A percentile compares a stretch with the other conserved stretches of the same genome.
These are phyloP conservation scores for Pyxicephalus adspersus DNA, from an alignment of 2,113 vertebrate species.

Conservation along the genomic window DNA sequence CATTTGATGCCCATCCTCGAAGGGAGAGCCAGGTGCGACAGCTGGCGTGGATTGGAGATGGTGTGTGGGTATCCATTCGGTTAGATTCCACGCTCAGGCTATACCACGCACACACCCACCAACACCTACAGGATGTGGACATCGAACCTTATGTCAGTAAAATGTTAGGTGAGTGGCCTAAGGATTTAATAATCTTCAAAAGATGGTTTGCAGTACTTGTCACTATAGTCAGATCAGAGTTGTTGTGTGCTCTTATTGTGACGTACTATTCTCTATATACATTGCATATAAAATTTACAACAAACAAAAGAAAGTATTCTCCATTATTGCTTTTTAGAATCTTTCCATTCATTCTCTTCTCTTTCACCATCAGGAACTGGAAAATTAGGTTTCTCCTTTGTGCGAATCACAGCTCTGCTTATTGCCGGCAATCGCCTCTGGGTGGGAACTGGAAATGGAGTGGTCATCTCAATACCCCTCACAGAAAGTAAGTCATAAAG, in stretches of 20 bases:
- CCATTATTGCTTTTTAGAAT: too few relatives aligned
- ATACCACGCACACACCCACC: conserved; percentile 95
- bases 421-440: conserved; percentile 96
- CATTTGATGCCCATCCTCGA: conserved; percentile 94
- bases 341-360: neutral
- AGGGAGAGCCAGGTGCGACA: conserved; percentile 96
- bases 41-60: conserved; percentile 95
- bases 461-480: conserved; percentile 97
- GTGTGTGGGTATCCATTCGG: conserved; percentile 97
- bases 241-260: too few relatives aligned
- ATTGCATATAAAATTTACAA: too few relatives aligned
- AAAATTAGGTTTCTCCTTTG: conserved; percentile 97
- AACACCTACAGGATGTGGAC: conserved; percentile 96
- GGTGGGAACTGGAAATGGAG: conserved; percentile 97
- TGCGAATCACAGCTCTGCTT: conserved; percentile 94
- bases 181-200: too few relatives aligned
- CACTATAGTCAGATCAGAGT: too few relatives aligned
- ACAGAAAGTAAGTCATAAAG: conserved; percentile 88
- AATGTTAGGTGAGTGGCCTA: conserved; percentile 86
- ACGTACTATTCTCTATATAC: too few relatives aligned
- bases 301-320: too few relatives aligned
- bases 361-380: conserved; percentile 82
- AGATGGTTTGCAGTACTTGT: too few relatives aligned
- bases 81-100: conserved; percentile 93
- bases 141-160: conserved; percentile 99